phyloP scores from a whole-genome alignment of 2,888 invertebrate genomes.

The Microplitis deprimator region DNA sequence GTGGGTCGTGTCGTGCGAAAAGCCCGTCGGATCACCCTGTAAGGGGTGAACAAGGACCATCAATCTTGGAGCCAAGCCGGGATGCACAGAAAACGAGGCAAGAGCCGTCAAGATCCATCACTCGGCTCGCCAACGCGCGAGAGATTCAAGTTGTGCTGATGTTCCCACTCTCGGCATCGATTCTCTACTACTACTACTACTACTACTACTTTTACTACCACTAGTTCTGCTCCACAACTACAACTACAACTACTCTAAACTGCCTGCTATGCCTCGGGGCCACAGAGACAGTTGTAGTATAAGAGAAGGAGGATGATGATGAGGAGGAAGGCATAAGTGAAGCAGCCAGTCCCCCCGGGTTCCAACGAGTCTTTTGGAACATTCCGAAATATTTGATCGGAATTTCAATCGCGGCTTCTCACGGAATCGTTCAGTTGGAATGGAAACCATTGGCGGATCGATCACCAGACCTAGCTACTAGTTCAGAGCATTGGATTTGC shows the following conservation, averaged over 20 bases:
- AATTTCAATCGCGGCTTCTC: conserved; percentile 41
- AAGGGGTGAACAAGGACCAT: conserved; percentile 35
- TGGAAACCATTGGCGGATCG: conserved; percentile 25
- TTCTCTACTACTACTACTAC: conserved; percentile 49
- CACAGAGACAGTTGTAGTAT: conserved; percentile 14
- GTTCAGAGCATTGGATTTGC: conserved; percentile 11
- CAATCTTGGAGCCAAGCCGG: conserved; percentile 40
- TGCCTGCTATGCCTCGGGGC: conserved; percentile 39
- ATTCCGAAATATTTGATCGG: conserved; percentile 45
- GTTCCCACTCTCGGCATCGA: conserved; percentile 43
- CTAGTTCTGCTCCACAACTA: conserved; percentile 30
- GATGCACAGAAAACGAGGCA: conserved; percentile 50
- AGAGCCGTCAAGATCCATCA: conserved; percentile 53
- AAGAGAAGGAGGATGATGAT: neutral
- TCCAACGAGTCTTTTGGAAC: conserved; percentile 39
- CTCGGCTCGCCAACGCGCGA: conserved; percentile 40
- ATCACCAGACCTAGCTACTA: conserved; percentile 20
- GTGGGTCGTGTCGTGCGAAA: conserved; percentile 35
- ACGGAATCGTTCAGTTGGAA: conserved; percentile 34
- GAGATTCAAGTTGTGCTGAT: conserved; percentile 28
- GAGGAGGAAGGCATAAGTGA: conserved; percentile 36
- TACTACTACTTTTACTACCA: conserved; percentile 39
- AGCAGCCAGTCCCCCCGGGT: conserved; percentile 24
- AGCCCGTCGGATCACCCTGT: conserved; percentile 31
- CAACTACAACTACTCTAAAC: conserved; percentile 30